phyloP scores from a whole-genome alignment of 2,888 invertebrate genomes.

The Adela reaumurella region DNA sequence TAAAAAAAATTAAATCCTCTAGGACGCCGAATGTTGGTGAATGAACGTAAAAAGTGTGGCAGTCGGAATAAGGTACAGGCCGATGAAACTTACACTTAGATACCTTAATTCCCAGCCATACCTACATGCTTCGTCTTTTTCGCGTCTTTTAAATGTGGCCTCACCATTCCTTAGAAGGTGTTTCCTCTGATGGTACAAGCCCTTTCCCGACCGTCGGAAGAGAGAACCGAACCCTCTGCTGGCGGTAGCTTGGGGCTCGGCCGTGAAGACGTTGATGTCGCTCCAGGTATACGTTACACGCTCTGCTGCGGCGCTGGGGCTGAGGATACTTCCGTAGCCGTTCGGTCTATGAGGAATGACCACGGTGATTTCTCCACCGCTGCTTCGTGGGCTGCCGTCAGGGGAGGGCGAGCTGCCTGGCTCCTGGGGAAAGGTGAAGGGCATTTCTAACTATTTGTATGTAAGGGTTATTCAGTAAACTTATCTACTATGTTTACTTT shows the following conservation, averaged over 20 bases:
- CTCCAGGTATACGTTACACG: constrained; percentile 75
- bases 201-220: constrained; percentile 31
- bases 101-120: too few species aligned
- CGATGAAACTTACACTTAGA: too few species aligned
- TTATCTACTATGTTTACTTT: too few species aligned
- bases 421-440: constrained; percentile 14
- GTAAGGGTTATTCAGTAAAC: too few species aligned
- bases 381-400: constrained; percentile 26
- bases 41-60: too few species aligned
- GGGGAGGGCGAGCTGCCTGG: constrained; percentile 28
- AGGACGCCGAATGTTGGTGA: too few species aligned
- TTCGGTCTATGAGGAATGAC: constrained; percentile 23
- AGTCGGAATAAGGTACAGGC: too few species aligned
- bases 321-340: constrained; percentile 39
- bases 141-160: too few species aligned
- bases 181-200: constrained; percentile 55
- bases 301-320: constrained; percentile 22
- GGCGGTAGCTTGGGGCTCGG: constrained; percentile 44
- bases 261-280: constrained; percentile 72
- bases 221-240: constrained; percentile 42
- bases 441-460: too few species aligned
- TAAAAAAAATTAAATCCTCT: too few species aligned
- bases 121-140: too few species aligned
- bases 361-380: constrained; percentile 30
- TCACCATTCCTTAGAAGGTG: constrained; percentile 74